Percentiles rank a stretch among this genome's conserved stretches.
phyloP scores from a whole-genome alignment of 2,113 vertebrate genomes.

The Solea senegalensis region DNA sequence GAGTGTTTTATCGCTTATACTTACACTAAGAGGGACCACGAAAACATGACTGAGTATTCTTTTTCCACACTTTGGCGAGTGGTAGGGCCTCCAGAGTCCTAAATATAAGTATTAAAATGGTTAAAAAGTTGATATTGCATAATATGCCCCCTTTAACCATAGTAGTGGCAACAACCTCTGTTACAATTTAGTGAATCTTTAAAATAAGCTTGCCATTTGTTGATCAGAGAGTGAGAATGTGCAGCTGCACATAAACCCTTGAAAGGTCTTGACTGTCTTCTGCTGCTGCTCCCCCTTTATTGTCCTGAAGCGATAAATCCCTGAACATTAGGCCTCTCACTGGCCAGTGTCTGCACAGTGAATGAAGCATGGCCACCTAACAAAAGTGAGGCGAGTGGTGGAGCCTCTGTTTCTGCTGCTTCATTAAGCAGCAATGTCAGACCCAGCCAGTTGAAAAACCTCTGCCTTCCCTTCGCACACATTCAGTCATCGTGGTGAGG shows the following conservation, averaged over 20 bases:
- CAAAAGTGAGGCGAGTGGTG: slow-evolving; percentile 52
- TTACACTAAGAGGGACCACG: no score
- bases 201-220: no score
- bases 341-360: slow-evolving; percentile 6
- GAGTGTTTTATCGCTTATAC: no score
- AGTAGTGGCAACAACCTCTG: neutral
- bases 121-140: no score
- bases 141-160: no score
- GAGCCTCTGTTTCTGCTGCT: slow-evolving; percentile 48
- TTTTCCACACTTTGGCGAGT: no score
- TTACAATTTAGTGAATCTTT: no score
- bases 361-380: slow-evolving; percentile 25
- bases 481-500: slow-evolving; percentile 40
- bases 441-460: slow-evolving; percentile 54
- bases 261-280: slow-evolving; percentile 37
- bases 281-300: slow-evolving; percentile 19
- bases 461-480: slow-evolving; percentile 34
- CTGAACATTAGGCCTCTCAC: slow-evolving; percentile 48
- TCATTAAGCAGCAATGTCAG: slow-evolving; percentile 63
- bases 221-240: slow-evolving; percentile 2
- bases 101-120: no score
- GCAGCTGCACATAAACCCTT: neutral
- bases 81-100: no score
- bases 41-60: no score
- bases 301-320: slow-evolving; percentile 33